Evolutionary conservation across 2,797 vertebrate species (phyloP).

Genomic region (Chloroceryle inda): DNA sequence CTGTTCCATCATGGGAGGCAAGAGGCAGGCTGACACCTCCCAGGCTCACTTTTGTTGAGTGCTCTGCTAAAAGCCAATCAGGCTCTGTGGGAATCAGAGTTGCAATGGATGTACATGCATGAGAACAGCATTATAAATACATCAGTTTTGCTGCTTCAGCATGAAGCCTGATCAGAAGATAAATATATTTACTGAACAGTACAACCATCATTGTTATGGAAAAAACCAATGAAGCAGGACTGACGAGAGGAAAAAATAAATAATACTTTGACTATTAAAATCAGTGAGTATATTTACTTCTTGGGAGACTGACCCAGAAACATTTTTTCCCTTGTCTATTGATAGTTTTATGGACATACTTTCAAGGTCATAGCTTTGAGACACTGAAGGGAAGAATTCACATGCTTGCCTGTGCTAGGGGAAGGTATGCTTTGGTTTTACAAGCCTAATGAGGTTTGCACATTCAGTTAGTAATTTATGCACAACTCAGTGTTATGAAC

Average conservation of each 20-base stretch:
- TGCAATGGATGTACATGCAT: neutral
- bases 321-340: neutral
- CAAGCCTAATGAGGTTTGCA: neutral
- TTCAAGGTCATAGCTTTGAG: neutral
- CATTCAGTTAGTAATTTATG: neutral
- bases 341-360: neutral
- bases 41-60: neutral
- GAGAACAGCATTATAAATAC: constrained; percentile 5
- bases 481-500: neutral
- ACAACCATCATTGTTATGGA: neutral
- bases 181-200: constrained; percentile 22
- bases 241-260: neutral
- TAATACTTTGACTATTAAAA: neutral
- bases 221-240: neutral
- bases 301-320: neutral
- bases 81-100: constrained; percentile 23
- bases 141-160: constrained; percentile 48
- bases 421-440: neutral
- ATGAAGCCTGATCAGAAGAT: constrained; percentile 26
- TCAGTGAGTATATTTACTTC: neutral
- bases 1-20: neutral
- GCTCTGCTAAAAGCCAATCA: neutral
- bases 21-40: neutral
- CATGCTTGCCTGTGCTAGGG: neutral
- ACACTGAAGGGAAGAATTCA: neutral